phyloP scores from a whole-genome alignment of 2,888 invertebrate genomes.

The Unio delphinus region DNA sequence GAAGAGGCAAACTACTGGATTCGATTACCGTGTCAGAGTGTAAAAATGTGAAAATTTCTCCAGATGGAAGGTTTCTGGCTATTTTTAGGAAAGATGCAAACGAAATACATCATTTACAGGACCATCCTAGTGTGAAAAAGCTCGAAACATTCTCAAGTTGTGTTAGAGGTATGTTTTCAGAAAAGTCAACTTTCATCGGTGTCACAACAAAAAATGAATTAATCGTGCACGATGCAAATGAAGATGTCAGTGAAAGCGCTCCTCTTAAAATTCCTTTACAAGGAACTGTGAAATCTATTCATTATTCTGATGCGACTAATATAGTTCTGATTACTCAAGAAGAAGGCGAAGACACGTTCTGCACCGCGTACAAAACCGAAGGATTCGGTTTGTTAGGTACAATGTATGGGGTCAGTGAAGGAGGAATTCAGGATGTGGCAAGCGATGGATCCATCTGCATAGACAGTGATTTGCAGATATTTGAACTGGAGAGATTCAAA shows the following conservation, averaged over 20 bases:
- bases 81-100: conserved; percentile 10
- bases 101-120: no score
- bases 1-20: conserved; percentile 13
- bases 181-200: conserved; percentile 27
- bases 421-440: conserved; percentile 30
- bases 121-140: conserved; percentile 11
- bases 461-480: conserved; percentile 32
- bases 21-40: conserved; percentile 13
- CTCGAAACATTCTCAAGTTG: conserved; percentile 17
- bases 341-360: conserved; percentile 17
- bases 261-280: conserved; percentile 18
- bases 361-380: conserved; percentile 29
- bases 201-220: conserved; percentile 14
- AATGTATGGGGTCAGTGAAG: conserved; percentile 17
- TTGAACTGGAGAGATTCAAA: conserved; percentile 28
- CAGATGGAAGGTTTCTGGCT: conserved; percentile 25
- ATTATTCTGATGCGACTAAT: conserved; percentile 23
- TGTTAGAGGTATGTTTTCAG: conserved; percentile 27
- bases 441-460: conserved; percentile 37
- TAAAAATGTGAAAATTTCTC: conserved; percentile 22
- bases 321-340: conserved; percentile 22
- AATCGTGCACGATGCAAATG: conserved; percentile 19
- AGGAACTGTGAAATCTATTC: conserved; percentile 27
- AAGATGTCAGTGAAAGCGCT: conserved; percentile 13
- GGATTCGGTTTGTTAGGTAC: conserved; percentile 33